Percentiles rank a stretch among this genome's conserved stretches.
Evolutionary conservation across 2,888 invertebrate species (phyloP).

Genomic region (Amitus sp.): DNA sequence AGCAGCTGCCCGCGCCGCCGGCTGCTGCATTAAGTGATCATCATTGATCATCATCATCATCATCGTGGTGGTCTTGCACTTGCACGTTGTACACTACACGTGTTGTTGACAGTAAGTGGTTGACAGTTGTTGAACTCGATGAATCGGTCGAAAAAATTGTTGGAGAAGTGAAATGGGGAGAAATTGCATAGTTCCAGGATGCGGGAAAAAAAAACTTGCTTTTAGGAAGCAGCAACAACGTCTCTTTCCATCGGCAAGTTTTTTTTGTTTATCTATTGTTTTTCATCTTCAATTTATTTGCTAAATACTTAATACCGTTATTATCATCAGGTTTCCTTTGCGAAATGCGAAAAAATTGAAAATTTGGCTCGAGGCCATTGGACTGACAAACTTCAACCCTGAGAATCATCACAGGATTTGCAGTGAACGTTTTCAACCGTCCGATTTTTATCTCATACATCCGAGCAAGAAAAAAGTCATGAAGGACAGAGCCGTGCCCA

Average conservation of each 20-base stretch:
- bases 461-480: constrained; percentile 30
- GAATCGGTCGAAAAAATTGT: background rate
- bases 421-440: constrained; percentile 27
- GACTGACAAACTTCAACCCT: constrained; percentile 13
- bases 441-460: constrained; percentile 35
- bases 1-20: too few relatives aligned
- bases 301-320: too few relatives aligned
- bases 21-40: too few relatives aligned
- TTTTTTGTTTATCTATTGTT: background rate
- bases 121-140: too few relatives aligned
- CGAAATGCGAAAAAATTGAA: constrained; percentile 23
- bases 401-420: constrained; percentile 31
- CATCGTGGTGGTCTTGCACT: too few relatives aligned
- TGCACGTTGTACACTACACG: too few relatives aligned
- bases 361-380: constrained; percentile 33
- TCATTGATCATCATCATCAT: too few relatives aligned
- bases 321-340: constrained; percentile 31
- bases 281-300: background rate
- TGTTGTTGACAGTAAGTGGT: background rate
- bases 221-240: constrained; percentile 8
- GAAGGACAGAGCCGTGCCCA: constrained; percentile 28
- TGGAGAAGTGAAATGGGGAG: constrained; percentile 22
- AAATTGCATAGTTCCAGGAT: constrained; percentile 31
- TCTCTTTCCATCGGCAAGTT: constrained; percentile 35
- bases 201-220: too few relatives aligned